Percentiles rank a stretch among this genome's conserved stretches.
phyloP scores from a whole-genome alignment of 2,888 invertebrate genomes.

The Cloeon dipterum region DNA sequence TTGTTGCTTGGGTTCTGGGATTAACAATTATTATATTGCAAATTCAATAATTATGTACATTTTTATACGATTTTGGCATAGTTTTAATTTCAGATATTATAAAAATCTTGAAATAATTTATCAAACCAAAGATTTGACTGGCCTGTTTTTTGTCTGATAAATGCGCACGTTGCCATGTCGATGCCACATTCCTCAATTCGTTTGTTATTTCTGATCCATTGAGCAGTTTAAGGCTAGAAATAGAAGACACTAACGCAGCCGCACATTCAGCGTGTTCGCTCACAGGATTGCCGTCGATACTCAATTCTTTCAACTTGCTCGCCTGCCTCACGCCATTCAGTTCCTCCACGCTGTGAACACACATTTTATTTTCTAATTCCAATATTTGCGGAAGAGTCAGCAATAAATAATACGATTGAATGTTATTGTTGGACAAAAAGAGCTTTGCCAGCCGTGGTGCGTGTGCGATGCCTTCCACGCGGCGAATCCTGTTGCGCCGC shows the following conservation, averaged over 20 bases:
- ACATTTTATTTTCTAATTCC: conserved; percentile 8
- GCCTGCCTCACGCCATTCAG: conserved; percentile 63
- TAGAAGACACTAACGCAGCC: conserved; percentile 56
- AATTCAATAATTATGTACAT: too few species aligned
- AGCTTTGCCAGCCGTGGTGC: conserved; percentile 52
- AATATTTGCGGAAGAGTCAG: conserved; percentile 2
- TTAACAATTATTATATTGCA: too few species aligned
- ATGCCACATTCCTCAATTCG: conserved; percentile 42
- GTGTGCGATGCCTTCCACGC: conserved; percentile 56
- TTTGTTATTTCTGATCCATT: conserved; percentile 39
- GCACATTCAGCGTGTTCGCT: conserved; percentile 59
- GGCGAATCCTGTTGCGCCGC: conserved; percentile 60
- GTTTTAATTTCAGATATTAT: too few species aligned
- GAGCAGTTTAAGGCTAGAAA: conserved; percentile 45
- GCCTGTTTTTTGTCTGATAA: not conserved
- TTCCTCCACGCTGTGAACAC: conserved; percentile 59
- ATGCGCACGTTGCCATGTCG: conserved; percentile 37
- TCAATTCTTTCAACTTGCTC: conserved; percentile 51
- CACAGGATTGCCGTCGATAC: conserved; percentile 69
- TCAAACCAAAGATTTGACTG: too few species aligned
- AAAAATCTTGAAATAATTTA: too few species aligned
- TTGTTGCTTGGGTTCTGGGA: too few species aligned
- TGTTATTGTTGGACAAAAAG: conserved; percentile 62
- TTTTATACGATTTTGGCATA: too few species aligned
- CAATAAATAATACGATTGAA: conserved; percentile 25